phyloP scores from a whole-genome alignment of 2,888 invertebrate genomes.

The Ypsolopha scabrella region DNA sequence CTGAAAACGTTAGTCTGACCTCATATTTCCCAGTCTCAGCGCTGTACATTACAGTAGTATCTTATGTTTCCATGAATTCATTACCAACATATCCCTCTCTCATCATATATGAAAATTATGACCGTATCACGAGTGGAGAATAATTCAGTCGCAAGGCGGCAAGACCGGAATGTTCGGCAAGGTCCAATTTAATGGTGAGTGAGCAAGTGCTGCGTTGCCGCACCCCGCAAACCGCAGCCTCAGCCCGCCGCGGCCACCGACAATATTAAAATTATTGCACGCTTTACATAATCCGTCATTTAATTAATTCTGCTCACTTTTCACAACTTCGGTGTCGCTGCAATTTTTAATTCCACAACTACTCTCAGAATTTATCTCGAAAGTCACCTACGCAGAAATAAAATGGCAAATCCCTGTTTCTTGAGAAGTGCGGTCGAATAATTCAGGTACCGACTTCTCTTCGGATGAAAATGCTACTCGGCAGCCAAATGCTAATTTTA shows the following conservation, averaged over 20 bases:
- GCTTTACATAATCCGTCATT: conserved; percentile 22
- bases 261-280: conserved; percentile 36
- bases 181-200: conserved; percentile 68
- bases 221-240: conserved; percentile 18
- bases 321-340: conserved; percentile 3
- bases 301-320: conserved; percentile 13
- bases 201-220: conserved; percentile 50
- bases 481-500: conserved; percentile 70
- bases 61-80: background rate
- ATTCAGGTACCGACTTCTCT: conserved; percentile 57
- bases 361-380: too few species aligned
- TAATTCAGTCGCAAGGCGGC: conserved; percentile 41
- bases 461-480: conserved; percentile 60
- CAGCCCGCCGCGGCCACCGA: conserved; percentile 20
- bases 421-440: conserved; percentile 54
- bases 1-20: background rate
- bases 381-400: conserved; percentile 19
- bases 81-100: background rate
- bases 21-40: background rate
- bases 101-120: conserved; percentile 3
- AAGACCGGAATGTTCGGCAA: conserved; percentile 21
- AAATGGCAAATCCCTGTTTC: conserved; percentile 31
- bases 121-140: conserved; percentile 3
- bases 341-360: conserved; percentile 5
- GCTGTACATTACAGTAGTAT: background rate